Percentiles rank a stretch among this genome's conserved stretches.
phyloP scores from a whole-genome alignment of 1,140 invertebrate species.

The Atta texana region DNA sequence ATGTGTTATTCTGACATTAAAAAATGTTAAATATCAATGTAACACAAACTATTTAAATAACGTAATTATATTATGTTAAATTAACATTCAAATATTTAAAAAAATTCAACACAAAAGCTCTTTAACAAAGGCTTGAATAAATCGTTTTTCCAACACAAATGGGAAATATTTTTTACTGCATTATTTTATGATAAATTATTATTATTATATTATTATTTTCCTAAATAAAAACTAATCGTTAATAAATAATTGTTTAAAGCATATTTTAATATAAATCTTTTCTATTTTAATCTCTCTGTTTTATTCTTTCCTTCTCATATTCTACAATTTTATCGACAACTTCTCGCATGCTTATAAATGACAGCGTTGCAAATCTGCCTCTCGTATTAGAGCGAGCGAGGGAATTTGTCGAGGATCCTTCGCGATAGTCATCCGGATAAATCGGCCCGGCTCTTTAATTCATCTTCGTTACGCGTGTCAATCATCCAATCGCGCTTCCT shows the following conservation, averaged over 20 bases:
- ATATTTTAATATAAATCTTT: not conserved
- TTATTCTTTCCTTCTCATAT: not conserved
- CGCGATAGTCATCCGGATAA: conserved; percentile 35
- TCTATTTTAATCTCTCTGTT: not conserved
- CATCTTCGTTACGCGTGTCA: conserved; percentile 72
- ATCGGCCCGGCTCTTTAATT: conserved; percentile 65
- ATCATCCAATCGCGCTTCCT: conserved; percentile 49
- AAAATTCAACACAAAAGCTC: too few species aligned
- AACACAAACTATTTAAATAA: too few species aligned
- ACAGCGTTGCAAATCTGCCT: conserved; percentile 14
- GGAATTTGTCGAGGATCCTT: conserved; percentile 52
- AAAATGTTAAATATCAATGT: too few species aligned
- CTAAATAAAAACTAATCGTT: not conserved
- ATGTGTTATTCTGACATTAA: too few species aligned
- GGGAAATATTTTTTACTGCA: not conserved
- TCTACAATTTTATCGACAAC: not conserved
- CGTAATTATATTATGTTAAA: too few species aligned
- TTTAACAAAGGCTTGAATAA: too few species aligned
- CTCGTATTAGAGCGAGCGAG: conserved; percentile 29
- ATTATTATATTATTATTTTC: conserved; percentile 2
- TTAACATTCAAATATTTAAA: too few species aligned
- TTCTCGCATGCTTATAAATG: not conserved
- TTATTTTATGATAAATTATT: conserved; percentile 10
- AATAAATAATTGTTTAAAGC: not conserved
- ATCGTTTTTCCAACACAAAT: too few species aligned